Base-by-base conservation (phyloP, 1,140 invertebrate genomes). In the Trialeurodes vaporariorum region DNA sequence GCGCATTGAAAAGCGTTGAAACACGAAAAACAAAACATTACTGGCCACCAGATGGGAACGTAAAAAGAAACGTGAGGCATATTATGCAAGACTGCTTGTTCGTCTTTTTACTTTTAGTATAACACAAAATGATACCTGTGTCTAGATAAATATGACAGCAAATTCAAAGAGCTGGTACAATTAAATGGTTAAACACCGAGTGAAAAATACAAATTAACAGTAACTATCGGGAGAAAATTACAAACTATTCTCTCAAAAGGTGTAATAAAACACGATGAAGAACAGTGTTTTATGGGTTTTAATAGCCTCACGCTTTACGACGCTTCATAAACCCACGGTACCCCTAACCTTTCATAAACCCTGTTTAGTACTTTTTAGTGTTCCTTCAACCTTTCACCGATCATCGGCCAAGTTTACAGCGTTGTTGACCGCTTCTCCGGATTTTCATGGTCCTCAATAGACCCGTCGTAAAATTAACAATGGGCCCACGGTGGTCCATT, bases 321-420 rank as follows among this genome's bases (percentile, higher is more conserved):
- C 34, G 34, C 34, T 49, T 49, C 34, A 49, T 49, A 49, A 49
- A 49, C 34, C 34, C 17, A 49, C n/a, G n/a, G n/a, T n/a, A n/a
- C n/a, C n/a, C 34, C 34, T 49, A 49, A 49, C 34, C 34, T 49
- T 49, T 49, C 34, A 49, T 49, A 49, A 49, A 49, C 34, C 34
- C 34, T 49, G 34, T 49, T 49, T 49, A 49, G 34, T 49, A 49
- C n/a, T n/a, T 49, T 49, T 49, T 49, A 49, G 34, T 49, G 34
- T 49, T 49, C 34, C 34, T 17, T 49, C 34, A 49, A 49, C 34
- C 34, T 49, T 49, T 49, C 34, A 49, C 34, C 34, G 34, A 9
- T 49, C 17, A 17, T 17, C 34, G 5, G 34, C 34, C n/a, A 49
- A 49, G 34, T 49, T 49, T 49, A 49, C 34, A 17, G 5, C 34